Percentiles rank a stretch among this genome's conserved stretches.
Conservation (phyloP, 2,113 vertebrate genomes). For the Aegithalos caudatus region DNA sequence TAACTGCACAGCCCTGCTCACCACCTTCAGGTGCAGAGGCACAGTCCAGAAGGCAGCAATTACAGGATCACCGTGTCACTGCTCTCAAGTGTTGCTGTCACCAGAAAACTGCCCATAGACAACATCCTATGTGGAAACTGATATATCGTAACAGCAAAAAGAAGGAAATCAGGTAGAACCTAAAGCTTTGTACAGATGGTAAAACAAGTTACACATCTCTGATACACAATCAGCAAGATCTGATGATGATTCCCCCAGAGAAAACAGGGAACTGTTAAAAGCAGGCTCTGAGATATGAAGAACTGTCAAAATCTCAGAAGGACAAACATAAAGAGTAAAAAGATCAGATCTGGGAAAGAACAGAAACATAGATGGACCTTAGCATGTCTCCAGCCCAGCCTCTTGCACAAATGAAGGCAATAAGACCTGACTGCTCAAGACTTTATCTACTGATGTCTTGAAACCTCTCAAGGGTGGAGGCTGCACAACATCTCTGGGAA, state of each 20-base stretch:
- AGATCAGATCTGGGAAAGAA: neutral
- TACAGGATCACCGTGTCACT: neutral
- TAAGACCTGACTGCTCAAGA: neutral
- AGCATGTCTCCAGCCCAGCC: neutral
- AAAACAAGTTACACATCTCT: neutral
- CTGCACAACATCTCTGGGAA: neutral
- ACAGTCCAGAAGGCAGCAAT: neutral
- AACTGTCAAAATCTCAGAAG: neutral
- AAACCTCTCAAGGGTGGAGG: neutral
- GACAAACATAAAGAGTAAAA: neutral
- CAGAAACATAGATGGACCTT: neutral
- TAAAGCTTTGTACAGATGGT: neutral
- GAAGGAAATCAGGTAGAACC: neutral
- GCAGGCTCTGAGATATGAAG: neutral
- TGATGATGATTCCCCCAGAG: neutral
- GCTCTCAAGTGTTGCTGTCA: neutral
- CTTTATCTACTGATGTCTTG: neutral
- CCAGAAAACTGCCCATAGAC: neutral
- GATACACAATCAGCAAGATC: neutral
- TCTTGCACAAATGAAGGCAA: neutral
- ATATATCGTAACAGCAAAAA: neutral
- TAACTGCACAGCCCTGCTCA: fast-evolving
- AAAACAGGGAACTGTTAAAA: neutral
- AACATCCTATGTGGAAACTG: neutral
- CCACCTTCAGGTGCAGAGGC: neutral